A percentile compares a stretch with the other conserved stretches of the same genome.
phyloP scores from a whole-genome alignment of 2,888 invertebrate species.

The Pristionchus japonicus region DNA sequence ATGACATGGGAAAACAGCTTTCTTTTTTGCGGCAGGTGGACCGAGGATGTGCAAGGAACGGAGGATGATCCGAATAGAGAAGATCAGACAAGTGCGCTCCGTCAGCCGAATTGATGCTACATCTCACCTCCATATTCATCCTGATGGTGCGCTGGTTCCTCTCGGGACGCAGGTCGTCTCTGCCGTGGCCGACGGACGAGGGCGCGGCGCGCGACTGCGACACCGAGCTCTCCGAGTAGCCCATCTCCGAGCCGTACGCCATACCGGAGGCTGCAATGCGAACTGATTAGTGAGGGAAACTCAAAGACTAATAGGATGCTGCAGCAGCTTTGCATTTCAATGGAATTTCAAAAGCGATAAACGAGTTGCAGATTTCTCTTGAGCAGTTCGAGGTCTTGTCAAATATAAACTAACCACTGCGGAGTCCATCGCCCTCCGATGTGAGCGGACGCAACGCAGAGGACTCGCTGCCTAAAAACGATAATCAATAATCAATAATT shows the following conservation, averaged over 20 bases:
- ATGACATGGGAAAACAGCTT: no score
- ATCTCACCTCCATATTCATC: conserved; percentile 46
- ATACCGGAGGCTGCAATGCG: conserved; percentile 54
- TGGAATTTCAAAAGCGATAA: no score
- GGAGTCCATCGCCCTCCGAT: conserved; percentile 36
- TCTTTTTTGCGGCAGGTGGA: no score
- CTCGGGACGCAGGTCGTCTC: conserved; percentile 35
- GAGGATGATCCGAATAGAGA: no score
- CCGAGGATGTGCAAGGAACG: no score
- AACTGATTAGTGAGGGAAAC: not conserved
- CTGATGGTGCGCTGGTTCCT: conserved; percentile 36
- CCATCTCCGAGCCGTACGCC: conserved; percentile 66
- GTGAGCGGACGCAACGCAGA: conserved; percentile 30
- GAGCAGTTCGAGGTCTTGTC: not conserved
- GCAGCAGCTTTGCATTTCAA: no score
- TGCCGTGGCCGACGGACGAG: conserved; percentile 26
- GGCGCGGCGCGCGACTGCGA: not conserved
- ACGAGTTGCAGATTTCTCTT: no score
- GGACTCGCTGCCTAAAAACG: not conserved
- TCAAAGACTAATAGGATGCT: no score
- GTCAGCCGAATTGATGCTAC: no score
- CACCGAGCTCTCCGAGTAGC: conserved; percentile 52
- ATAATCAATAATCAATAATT: not conserved
- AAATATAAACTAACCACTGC: not conserved
- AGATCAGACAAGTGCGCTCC: no score